phyloP scores from a whole-genome alignment of 2,113 vertebrate genomes.

The Lycaon pictus region DNA sequence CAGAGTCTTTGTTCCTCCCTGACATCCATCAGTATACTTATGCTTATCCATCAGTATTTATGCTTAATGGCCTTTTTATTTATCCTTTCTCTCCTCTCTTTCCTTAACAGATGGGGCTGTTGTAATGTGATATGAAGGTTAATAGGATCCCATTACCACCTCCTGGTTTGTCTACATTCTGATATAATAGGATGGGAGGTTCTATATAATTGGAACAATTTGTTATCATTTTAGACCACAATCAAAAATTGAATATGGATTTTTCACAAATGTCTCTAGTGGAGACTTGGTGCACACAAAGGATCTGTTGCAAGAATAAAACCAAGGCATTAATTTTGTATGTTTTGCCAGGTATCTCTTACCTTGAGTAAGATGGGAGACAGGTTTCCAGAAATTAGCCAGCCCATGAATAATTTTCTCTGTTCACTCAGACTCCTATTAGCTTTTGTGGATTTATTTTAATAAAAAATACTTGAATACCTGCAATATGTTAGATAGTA shows the following conservation, averaged over 20 bases:
- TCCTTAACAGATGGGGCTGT: slow-evolving; percentile 9
- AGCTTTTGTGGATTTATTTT: slow-evolving; percentile 44
- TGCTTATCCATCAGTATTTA: neutral
- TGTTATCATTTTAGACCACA: slow-evolving; percentile 62
- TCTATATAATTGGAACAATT: slow-evolving; percentile 39
- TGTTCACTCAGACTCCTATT: neutral
- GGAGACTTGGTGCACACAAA: slow-evolving; percentile 19
- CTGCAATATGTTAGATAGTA: neutral
- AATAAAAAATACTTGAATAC: slow-evolving; percentile 7
- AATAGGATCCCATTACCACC: slow-evolving; percentile 55
- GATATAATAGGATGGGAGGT: slow-evolving; percentile 7
- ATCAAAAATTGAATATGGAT: slow-evolving; percentile 41
- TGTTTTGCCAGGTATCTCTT: slow-evolving; percentile 37
- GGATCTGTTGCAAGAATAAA: slow-evolving; percentile 34
- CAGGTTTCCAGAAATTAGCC: slow-evolving; percentile 23
- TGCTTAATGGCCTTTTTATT: slow-evolving; percentile 58
- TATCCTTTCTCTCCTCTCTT: slow-evolving; percentile 46
- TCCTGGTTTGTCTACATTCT: slow-evolving; percentile 57
- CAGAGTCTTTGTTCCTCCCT: neutral
- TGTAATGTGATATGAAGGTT: slow-evolving; percentile 56
- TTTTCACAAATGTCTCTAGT: slow-evolving; percentile 53
- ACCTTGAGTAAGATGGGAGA: neutral
- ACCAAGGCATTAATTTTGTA: neutral
- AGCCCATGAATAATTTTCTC: slow-evolving; percentile 43
- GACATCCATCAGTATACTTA: slow-evolving; percentile 18